Evolutionary conservation across 2,888 invertebrate genomes (phyloP), one percentile per base, ranked within the genome.

Genomic region (Cryptocephalus moraei): DNA sequence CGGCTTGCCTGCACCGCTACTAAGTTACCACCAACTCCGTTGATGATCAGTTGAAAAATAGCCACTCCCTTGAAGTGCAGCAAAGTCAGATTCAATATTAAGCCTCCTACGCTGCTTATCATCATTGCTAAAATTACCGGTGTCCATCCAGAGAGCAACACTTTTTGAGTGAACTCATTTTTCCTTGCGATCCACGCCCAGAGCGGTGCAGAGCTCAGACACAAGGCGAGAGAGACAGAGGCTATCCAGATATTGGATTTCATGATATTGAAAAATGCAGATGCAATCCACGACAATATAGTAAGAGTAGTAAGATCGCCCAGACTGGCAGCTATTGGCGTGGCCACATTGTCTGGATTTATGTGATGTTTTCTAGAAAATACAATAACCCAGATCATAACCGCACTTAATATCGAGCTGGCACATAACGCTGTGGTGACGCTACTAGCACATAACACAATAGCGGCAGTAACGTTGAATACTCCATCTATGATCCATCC

Each of bases 1-100:
- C 91, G 78, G 60, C 88, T 88, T 8, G 92, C 90, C 73, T 92
- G 91, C n/a, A 93, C 91, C 39, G 92, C 92, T 8, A 86, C 92
- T 69, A 93, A 78, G 67, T 92, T 92, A 9, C 92, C 92, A 44
- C 92, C 92, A 49, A 91, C 90, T 40, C 91, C 91, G 74, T 92
- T 92, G 52, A 92, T 88, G 45, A 92, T 87, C 55, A 91, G 81
- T 69, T 92, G 91, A 72, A 88, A 93, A 44, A 91, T 89, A 45
- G 92, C 92, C 60, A 93, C 86, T 46, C 91, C 91, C 61, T 81
- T 81, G 69, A 86, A 92, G 61, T 77, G 81, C 43, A 81, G 79
- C 42, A 91, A 88, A 31, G 91, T 86, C 59, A 81, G 85, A 66
- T 91, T 90, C 60, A 92, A 75, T 63, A 92, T 90, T 56, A 91